Conservation (phyloP, 2,113 vertebrate species). For the Alethe diademata region DNA sequence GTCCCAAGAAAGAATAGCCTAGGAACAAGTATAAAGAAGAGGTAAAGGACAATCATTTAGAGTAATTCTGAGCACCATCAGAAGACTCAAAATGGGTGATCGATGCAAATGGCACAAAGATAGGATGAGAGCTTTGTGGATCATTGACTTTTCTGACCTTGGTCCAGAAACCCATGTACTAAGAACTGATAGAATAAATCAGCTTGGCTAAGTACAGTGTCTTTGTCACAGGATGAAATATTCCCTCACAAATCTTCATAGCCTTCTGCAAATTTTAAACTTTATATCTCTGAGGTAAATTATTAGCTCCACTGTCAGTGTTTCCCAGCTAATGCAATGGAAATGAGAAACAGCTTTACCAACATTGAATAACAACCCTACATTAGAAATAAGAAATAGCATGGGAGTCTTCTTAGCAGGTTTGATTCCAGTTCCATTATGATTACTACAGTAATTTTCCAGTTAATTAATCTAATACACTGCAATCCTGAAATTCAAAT, state of each 20-base stretch:
- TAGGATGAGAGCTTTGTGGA: neutral
- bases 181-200: neutral
- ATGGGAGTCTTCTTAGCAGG: neutral
- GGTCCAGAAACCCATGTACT: neutral
- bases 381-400: neutral
- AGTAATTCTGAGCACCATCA: neutral
- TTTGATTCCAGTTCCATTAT: neutral
- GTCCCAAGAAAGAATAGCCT: neutral
- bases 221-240: conserved; percentile 5
- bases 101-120: neutral
- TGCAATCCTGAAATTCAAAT: neutral
- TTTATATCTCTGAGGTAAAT: conserved; percentile 7
- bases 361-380: neutral
- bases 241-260: neutral
- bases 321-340: neutral
- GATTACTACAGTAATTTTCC: conserved; percentile 21
- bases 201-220: neutral
- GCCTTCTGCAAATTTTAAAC: conserved; percentile 21
- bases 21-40: neutral
- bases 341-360: neutral
- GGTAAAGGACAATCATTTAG: neutral
- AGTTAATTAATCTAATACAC: conserved; percentile 4
- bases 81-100: neutral
- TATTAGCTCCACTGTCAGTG: neutral
- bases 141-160: neutral